These are phyloP conservation scores for Melanocharis versteri DNA, from an alignment of 2,113 vertebrate species.

Conservation along the genomic window DNA sequence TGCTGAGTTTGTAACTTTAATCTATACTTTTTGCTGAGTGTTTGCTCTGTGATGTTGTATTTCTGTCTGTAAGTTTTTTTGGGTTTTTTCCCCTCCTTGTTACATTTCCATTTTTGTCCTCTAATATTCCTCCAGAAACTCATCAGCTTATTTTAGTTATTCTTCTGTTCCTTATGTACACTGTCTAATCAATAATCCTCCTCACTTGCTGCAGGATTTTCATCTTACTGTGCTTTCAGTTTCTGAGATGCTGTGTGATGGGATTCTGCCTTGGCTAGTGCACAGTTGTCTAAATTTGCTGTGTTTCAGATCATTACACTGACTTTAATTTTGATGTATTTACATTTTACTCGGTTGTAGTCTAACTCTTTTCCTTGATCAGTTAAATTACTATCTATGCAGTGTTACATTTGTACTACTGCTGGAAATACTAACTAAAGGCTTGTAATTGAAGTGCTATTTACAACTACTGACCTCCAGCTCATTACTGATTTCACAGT, in stretches of 20 bases:
- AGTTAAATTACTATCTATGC: constrained; percentile 66
- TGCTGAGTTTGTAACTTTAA: constrained; percentile 25
- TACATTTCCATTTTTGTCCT: constrained; percentile 9
- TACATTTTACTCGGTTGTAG: constrained; percentile 66
- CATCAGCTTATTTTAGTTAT: constrained; percentile 21
- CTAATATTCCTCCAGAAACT: neutral
- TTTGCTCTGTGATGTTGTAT: constrained; percentile 9
- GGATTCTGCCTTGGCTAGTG: constrained; percentile 34
- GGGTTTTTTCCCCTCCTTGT: neutral
- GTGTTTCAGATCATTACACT: constrained; percentile 70
- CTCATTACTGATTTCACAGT: constrained; percentile 27
- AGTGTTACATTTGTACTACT: constrained; percentile 39
- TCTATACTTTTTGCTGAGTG: neutral
- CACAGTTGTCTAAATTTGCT: constrained; percentile 57
- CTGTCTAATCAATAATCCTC: constrained; percentile 23
- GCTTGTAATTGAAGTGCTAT: constrained; percentile 53
- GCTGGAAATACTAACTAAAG: constrained; percentile 43
- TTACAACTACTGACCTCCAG: constrained; percentile 47
- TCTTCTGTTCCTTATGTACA: neutral
- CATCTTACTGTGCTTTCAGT: neutral
- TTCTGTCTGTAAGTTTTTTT: neutral
- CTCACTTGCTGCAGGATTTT: constrained; percentile 13
- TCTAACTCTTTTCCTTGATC: constrained; percentile 58
- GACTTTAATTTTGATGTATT: constrained; percentile 75
- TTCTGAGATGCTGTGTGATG: neutral